phyloP scores from a whole-genome alignment of 2,113 vertebrate genomes.

The Pituophis catenifer region DNA sequence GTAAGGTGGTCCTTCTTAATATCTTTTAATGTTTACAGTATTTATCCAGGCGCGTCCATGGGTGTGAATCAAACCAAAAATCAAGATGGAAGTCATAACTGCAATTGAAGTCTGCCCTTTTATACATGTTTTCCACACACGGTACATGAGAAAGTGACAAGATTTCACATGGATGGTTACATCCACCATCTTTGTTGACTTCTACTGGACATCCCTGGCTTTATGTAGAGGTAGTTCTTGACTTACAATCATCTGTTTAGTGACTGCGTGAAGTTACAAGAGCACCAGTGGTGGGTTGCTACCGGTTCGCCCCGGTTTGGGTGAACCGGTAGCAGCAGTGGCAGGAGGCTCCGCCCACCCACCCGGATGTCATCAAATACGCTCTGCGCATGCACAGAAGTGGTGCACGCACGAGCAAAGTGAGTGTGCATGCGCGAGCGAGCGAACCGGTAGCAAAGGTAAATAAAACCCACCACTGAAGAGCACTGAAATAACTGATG shows the following conservation, averaged over 20 bases:
- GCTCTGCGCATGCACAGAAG: no score
- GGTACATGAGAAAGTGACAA: not conserved
- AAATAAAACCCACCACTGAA: no score
- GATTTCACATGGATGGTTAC: not conserved
- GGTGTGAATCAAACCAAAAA: not conserved
- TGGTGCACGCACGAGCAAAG: no score
- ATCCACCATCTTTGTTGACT: not conserved
- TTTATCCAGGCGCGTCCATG: not conserved
- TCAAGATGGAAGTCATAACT: not conserved
- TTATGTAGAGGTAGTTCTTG: not conserved
- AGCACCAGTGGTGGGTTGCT: not conserved
- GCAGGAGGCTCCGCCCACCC: no score
- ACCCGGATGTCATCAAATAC: no score
- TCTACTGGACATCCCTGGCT: not conserved
- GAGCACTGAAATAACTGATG: not conserved
- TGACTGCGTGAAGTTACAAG: not conserved
- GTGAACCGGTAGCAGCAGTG: no score
- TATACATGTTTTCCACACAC: not conserved
- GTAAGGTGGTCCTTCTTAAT: not conserved
- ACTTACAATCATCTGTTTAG: not conserved
- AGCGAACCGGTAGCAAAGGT: no score
- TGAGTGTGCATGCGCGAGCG: no score
- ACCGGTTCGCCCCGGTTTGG: no score
- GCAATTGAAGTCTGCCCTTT: not conserved
- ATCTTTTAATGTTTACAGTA: not conserved